phyloP scores from a whole-genome alignment of 2,797 vertebrate genomes.

The Chrosomus eos region DNA sequence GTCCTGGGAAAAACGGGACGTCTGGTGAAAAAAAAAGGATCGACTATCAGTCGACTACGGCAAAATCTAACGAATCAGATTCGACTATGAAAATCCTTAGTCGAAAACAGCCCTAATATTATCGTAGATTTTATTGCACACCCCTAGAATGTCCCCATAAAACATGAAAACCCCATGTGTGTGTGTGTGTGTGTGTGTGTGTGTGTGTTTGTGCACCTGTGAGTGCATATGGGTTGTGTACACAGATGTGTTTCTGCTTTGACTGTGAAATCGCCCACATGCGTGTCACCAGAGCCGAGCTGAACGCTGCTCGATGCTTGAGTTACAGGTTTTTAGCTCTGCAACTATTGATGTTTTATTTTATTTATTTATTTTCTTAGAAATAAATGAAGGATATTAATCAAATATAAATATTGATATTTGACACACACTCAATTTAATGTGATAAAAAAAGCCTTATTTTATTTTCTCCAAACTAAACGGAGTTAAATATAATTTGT shows the following conservation, averaged over 20 bases:
- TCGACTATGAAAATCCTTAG: no score
- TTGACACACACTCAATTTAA: neutral
- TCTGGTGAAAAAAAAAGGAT: no score
- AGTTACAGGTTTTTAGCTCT: slow-evolving; percentile 6
- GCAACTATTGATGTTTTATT: neutral
- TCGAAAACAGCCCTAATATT: no score
- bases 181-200: slow-evolving; percentile 33
- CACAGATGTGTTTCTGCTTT: slow-evolving; percentile 14
- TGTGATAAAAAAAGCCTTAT: neutral
- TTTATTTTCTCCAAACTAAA: neutral
- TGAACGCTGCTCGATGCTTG: neutral
- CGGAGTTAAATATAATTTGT: neutral
- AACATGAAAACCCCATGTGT: slow-evolving; percentile 26
- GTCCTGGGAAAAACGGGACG: no score
- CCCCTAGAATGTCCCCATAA: neutral
- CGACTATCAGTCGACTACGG: no score
- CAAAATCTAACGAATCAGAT: no score
- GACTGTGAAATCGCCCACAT: slow-evolving; percentile 38
- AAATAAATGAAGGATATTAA: neutral
- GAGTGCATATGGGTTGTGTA: slow-evolving; percentile 16
- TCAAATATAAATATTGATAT: neutral
- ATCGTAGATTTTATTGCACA: no score
- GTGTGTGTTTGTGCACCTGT: slow-evolving; percentile 4
- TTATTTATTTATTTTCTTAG: neutral
- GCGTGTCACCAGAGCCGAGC: neutral